These are phyloP conservation scores for Grammomys dolichurus DNA, from an alignment of 2,113 vertebrate genomes.

Conservation along the genomic window DNA sequence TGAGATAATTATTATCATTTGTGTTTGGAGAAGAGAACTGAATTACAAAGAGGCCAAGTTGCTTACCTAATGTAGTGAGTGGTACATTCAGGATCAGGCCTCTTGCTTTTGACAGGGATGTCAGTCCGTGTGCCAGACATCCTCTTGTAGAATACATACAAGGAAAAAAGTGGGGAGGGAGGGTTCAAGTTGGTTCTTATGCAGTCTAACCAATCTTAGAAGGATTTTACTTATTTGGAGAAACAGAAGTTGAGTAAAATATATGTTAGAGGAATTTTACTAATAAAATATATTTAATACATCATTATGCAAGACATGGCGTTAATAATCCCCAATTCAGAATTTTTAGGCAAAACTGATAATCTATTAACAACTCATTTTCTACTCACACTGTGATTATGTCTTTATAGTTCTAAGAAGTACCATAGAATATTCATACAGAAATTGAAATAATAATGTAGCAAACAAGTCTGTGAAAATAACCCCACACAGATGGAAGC, in stretches of 20 bases:
- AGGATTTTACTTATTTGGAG: constrained; percentile 33
- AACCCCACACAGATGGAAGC: constrained; percentile 63
- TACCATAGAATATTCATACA: neutral
- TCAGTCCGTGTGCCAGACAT: neutral
- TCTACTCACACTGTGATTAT: constrained; percentile 56
- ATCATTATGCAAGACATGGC: constrained; percentile 11
- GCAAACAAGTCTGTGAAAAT: constrained; percentile 40
- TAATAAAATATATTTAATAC: constrained; percentile 18
- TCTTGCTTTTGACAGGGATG: neutral
- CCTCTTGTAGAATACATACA: neutral
- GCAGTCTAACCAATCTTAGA: constrained; percentile 15
- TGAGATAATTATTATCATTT: neutral
- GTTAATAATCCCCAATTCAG: constrained; percentile 34
- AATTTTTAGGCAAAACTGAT: constrained; percentile 13
- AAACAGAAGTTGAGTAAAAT: constrained; percentile 40
- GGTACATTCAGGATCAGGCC: no score
- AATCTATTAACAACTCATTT: constrained; percentile 47
- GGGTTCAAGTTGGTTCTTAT: neutral
- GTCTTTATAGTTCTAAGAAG: constrained; percentile 47
- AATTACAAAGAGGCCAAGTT: neutral
- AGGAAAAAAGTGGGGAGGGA: neutral
- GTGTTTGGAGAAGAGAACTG: constrained; percentile 22
- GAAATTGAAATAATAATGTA: constrained; percentile 55
- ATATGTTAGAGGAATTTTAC: constrained; percentile 18
- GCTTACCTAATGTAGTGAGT: neutral